Conservation (phyloP, 37 sponge, comb jelly and placozoan species). For the Cliona cf. orientalis region DNA sequence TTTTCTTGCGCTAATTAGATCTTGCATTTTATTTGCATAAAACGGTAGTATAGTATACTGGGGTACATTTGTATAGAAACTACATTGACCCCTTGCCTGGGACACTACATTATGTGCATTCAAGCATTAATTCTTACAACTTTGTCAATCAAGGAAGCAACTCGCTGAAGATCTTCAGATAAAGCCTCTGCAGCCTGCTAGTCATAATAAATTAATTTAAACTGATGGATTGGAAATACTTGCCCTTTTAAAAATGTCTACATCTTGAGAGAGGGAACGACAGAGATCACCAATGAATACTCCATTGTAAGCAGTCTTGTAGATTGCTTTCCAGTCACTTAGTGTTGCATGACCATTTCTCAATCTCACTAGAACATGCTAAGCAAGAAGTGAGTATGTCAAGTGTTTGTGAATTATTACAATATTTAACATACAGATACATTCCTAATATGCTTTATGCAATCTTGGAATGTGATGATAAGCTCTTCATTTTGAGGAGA, state of each 20-base stretch:
- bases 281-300: constrained; percentile 86
- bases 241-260: constrained; percentile 74
- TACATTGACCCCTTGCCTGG: too few relatives aligned
- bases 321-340: constrained; percentile 88
- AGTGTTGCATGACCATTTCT: constrained; percentile 71
- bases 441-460: constrained; percentile 85
- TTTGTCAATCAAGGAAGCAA: constrained; percentile 78
- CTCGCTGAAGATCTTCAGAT: constrained; percentile 61
- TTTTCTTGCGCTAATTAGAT: too few relatives aligned
- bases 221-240: too few relatives aligned
- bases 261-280: constrained; percentile 59
- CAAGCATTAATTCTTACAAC: constrained; percentile 61
- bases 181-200: constrained; percentile 57
- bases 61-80: too few relatives aligned
- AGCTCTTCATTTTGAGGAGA: constrained; percentile 71
- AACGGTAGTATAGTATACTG: too few relatives aligned
- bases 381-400: neutral
- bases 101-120: too few relatives aligned
- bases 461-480: constrained; percentile 63
- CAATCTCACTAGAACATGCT: constrained; percentile 87
- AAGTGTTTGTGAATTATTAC: too few relatives aligned
- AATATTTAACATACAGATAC: constrained; percentile 85
- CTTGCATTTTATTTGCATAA: too few relatives aligned
- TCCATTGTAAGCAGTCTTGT: constrained; percentile 88
- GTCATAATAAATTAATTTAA: too few relatives aligned